Evolutionary conservation across 2,888 invertebrate species (phyloP).

Genomic region (Orthosia incerta): DNA sequence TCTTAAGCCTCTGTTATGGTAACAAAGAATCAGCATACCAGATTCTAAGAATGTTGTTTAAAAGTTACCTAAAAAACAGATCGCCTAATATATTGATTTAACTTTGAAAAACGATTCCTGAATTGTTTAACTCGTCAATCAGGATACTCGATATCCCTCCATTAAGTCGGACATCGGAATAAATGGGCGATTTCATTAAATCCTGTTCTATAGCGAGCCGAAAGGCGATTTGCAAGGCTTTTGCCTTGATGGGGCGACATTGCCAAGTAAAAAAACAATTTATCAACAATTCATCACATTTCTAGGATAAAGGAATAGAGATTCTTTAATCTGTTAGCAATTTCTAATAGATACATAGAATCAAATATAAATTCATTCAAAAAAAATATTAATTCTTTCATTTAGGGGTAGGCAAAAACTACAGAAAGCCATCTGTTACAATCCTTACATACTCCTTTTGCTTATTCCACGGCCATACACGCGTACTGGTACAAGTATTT

Average conservation of each 20-base stretch:
- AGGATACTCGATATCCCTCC: slow-evolving; percentile 68
- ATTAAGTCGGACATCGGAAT: slow-evolving; percentile 69
- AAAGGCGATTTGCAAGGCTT: slow-evolving; percentile 59
- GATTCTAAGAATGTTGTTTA: neutral
- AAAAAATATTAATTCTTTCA: too few species aligned
- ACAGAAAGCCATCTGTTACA: too few species aligned
- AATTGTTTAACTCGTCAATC: slow-evolving; percentile 64
- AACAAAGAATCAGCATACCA: too few species aligned
- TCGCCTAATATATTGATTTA: neutral
- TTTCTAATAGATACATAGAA: neutral
- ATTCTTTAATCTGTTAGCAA: neutral
- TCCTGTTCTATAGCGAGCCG: slow-evolving; percentile 34
- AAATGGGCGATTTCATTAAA: slow-evolving; percentile 73
- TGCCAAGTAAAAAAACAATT: slow-evolving; percentile 31
- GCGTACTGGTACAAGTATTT: too few species aligned
- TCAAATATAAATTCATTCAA: too few species aligned
- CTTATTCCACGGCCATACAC: too few species aligned
- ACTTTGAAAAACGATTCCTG: slow-evolving; percentile 47
- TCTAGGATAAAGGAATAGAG: slow-evolving; percentile 2
- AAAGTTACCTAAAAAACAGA: neutral
- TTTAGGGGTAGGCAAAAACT: too few species aligned
- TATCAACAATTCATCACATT: slow-evolving; percentile 34
- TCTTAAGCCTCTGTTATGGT: too few species aligned
- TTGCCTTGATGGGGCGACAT: slow-evolving; percentile 34
- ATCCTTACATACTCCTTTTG: too few species aligned